Conservation (phyloP, 2,797 vertebrate genomes). For the Enteromius paludinosus region DNA sequence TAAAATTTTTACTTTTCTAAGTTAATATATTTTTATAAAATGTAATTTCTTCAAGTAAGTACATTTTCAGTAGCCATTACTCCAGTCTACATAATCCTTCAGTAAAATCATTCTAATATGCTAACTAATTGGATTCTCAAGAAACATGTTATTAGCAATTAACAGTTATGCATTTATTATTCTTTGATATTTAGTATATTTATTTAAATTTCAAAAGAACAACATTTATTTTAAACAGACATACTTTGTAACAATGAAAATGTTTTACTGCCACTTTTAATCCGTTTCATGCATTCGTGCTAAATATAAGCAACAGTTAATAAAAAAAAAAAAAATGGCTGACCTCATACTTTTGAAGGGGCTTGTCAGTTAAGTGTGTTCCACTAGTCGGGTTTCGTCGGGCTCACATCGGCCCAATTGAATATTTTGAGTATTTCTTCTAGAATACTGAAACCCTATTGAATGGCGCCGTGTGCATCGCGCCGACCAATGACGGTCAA, state of each 20-base stretch:
- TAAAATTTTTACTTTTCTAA: neutral
- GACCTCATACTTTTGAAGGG: neutral
- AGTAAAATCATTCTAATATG: neutral
- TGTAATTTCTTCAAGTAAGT: neutral
- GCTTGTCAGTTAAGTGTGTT: no score
- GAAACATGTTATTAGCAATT: neutral
- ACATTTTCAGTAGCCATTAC: neutral
- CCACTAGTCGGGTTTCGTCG: no score
- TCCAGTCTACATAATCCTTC: neutral
- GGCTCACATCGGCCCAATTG: no score
- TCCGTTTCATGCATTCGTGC: neutral
- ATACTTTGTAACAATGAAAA: neutral
- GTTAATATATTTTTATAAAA: neutral
- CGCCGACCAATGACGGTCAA: no score
- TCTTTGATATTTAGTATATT: neutral
- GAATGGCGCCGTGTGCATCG: no score
- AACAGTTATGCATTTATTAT: neutral
- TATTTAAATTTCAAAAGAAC: neutral
- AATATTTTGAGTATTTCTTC: no score
- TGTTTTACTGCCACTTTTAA: neutral
- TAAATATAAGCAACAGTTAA: neutral
- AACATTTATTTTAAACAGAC: neutral
- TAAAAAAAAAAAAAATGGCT: neutral
- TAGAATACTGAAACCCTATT: no score
- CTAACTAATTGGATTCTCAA: neutral